A percentile compares a stretch with the other conserved stretches of the same genome.
Conservation (phyloP, 1,140 invertebrate species). For the Mylabris phalerata region DNA sequence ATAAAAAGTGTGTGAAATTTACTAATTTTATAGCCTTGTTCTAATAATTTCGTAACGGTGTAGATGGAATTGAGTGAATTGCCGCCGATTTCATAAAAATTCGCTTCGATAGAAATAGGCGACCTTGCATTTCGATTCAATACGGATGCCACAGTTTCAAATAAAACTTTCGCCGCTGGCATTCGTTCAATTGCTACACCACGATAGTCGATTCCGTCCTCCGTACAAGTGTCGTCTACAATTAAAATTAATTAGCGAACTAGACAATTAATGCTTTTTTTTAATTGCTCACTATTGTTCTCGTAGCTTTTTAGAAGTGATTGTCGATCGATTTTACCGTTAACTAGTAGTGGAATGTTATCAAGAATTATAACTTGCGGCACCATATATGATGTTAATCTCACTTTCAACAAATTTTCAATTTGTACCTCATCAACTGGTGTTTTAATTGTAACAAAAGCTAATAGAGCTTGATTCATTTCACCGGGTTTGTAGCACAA, state of each 20-base stretch:
- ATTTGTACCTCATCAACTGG: slow-evolving; percentile 54
- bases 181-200: slow-evolving; percentile 53
- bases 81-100: slow-evolving; percentile 79
- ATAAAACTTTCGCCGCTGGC: slow-evolving; percentile 58
- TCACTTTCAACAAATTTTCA: slow-evolving; percentile 54
- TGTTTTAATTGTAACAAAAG: slow-evolving; percentile 59
- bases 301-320: slow-evolving; percentile 64
- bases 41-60: slow-evolving; percentile 68
- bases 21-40: slow-evolving; percentile 71
- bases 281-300: slow-evolving; percentile 49
- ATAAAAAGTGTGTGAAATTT: slow-evolving; percentile 29
- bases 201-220: slow-evolving; percentile 44
- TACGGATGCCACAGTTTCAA: slow-evolving; percentile 63
- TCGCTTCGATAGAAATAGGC: slow-evolving; percentile 53
- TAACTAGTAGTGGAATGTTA: slow-evolving; percentile 67
- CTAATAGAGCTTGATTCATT: slow-evolving; percentile 61
- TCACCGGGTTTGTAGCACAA: slow-evolving; percentile 72
- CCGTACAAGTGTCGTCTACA: slow-evolving; percentile 23
- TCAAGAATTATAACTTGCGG: slow-evolving; percentile 69
- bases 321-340: slow-evolving; percentile 81
- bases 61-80: slow-evolving; percentile 81
- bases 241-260: not conserved
- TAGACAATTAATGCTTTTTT: not conserved
- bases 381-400: slow-evolving; percentile 67
- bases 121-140: slow-evolving; percentile 55